Base-by-base conservation (phyloP, 2,888 invertebrate genomes). In the Myathropa florea region DNA sequence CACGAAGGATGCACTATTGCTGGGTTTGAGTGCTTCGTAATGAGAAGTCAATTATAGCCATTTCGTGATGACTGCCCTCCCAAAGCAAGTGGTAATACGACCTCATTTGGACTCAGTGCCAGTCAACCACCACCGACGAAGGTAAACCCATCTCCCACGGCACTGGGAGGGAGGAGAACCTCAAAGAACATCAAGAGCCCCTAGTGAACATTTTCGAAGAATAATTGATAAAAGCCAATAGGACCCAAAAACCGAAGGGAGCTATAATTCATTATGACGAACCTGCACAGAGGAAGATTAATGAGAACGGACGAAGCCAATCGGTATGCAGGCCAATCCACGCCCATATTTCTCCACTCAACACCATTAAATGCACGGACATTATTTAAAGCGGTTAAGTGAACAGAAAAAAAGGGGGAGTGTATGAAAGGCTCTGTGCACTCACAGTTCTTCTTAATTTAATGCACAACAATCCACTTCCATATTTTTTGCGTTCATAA, bases 401-500 rank as follows among this genome's bases (percentile, higher is more conserved):
- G 18, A 24, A 12, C 21, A 57, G 1, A 23, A 57, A 24, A 26
- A 24, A 55, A 23, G 3, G n/a, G n/a, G n/a, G n/a, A n/a, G n/a
- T n/a, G n/a, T n/a, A n/a, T 0, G 12, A 57, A 57, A n/a, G n/a
- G n/a, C n/a, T n/a, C n/a, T n/a, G n/a, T 39, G n/a, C 65, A 65
- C 14, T 46, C 67, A 28, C 46, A 71, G 21, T 63, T 60, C 33
- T 76, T 36, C 36, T 72, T 28, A 72, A 83, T 72, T 77, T 60
- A 70, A 65, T 70, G 36, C n/a, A 63, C 10, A 61, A 70, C 55
- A 72, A 64, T 65, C 36, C 46, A 57, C 61, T 67, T n/a, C 59
- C 33, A 70, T 79, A 83, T 71, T 71, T 72, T 80, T 26, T 14
- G 12, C 23, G 4, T 24, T 53, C 73, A 59, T 7, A 67, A 61